phyloP scores from a whole-genome alignment of 1,140 invertebrate species.

The Orius insidiosus region DNA sequence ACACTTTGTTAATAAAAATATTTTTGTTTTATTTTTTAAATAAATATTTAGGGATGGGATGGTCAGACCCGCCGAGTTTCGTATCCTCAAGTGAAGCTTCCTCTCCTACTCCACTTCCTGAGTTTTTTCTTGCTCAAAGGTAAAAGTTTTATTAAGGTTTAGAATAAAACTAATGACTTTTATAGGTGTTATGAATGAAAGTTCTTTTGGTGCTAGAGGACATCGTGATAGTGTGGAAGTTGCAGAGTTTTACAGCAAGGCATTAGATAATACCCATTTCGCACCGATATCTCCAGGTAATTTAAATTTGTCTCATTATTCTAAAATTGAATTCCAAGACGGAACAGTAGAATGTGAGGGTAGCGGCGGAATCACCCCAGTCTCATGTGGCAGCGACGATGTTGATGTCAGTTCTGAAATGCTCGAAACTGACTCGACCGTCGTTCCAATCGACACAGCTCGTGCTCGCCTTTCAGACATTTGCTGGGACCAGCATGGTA shows the following conservation, averaged over 20 bases:
- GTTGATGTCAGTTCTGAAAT: constrained; percentile 38
- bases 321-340: background rate
- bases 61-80: constrained; percentile 41
- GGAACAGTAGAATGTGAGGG: constrained; percentile 22
- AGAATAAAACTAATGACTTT: background rate
- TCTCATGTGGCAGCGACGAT: constrained; percentile 35
- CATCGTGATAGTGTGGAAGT: constrained; percentile 19
- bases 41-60: constrained; percentile 23
- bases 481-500: constrained; percentile 5
- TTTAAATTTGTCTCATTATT: background rate
- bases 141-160: constrained; percentile 7
- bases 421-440: constrained; percentile 30
- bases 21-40: no score
- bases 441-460: constrained; percentile 34
- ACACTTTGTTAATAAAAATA: no score
- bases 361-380: constrained; percentile 40
- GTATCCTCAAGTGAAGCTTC: constrained; percentile 45
- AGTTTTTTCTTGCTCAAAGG: constrained; percentile 24
- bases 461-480: constrained; percentile 18
- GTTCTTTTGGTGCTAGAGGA: constrained; percentile 5
- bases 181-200: background rate
- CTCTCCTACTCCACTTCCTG: constrained; percentile 42
- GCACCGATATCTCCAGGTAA: background rate
- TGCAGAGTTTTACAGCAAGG: constrained; percentile 15
- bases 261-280: constrained; percentile 10